phyloP scores from a whole-genome alignment of 1,140 invertebrate species.

The Epicauta chinensis region DNA sequence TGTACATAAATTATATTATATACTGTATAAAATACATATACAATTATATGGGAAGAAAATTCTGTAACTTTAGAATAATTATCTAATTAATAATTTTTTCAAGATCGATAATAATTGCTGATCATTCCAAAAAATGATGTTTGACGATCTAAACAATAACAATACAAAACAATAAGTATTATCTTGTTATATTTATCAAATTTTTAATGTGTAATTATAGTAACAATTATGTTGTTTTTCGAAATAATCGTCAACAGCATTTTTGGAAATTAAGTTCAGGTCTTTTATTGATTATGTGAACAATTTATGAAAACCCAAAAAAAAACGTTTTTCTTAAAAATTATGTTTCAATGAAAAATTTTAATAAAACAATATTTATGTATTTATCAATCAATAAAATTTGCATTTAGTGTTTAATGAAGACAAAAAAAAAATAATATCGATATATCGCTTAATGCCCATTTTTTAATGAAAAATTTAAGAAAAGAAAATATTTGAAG shows the following conservation, averaged over 20 bases:
- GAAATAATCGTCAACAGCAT: neutral
- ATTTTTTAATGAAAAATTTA: slow-evolving; percentile 39
- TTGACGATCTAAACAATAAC: neutral
- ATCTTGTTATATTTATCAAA: slow-evolving; percentile 3
- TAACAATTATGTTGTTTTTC: neutral
- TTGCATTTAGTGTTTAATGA: slow-evolving; percentile 42
- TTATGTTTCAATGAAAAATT: slow-evolving; percentile 33
- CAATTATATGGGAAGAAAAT: slow-evolving; percentile 4
- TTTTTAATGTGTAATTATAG: neutral
- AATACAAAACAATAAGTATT: slow-evolving; percentile 5
- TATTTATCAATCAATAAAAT: slow-evolving; percentile 39
- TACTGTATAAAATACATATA: slow-evolving; percentile 14
- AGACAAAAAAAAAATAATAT: slow-evolving; percentile 35
- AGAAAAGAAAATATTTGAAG: slow-evolving; percentile 24
- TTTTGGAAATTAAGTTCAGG: neutral
- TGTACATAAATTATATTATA: slow-evolving; percentile 28
- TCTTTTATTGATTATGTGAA: neutral
- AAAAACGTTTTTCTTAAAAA: slow-evolving; percentile 35
- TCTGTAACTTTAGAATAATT: no score
- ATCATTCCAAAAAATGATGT: no score
- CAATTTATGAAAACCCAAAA: slow-evolving; percentile 24
- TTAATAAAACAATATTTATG: slow-evolving; percentile 29
- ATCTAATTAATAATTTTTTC: no score
- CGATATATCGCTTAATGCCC: slow-evolving; percentile 41
- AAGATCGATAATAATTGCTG: no score